phyloP scores from a whole-genome alignment of 2,797 vertebrate species.

The Squalus acanthias region DNA sequence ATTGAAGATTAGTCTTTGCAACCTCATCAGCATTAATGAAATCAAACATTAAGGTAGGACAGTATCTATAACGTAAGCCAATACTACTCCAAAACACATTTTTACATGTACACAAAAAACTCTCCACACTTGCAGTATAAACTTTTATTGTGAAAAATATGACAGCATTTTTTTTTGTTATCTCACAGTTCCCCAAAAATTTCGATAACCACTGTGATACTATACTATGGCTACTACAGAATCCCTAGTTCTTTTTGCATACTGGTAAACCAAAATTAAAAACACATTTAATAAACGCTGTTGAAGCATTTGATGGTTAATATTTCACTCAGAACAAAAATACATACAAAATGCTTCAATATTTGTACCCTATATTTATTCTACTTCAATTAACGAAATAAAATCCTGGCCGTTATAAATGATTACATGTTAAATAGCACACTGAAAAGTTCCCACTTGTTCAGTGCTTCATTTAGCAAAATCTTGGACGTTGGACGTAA shows the following conservation, averaged over 20 bases:
- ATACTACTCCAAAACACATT: background rate
- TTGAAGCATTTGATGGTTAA: background rate
- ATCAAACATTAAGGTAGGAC: background rate
- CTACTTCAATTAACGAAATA: background rate
- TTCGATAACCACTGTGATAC: background rate
- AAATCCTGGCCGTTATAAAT: background rate
- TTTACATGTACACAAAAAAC: background rate
- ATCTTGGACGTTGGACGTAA: background rate
- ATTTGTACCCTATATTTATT: background rate
- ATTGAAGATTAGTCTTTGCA: background rate
- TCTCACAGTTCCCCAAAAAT: background rate
- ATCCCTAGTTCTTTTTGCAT: background rate
- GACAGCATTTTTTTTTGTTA: background rate
- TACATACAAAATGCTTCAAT: conserved; percentile 4
- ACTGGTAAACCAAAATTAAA: background rate
- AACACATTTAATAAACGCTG: background rate
- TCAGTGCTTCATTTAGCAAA: conserved; percentile 8
- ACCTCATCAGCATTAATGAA: background rate
- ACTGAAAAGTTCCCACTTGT: background rate
- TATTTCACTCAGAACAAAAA: background rate
- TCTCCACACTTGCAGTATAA: background rate
- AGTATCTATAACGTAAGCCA: background rate
- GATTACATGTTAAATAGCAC: background rate
- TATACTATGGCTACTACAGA: background rate
- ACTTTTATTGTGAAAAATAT: conserved; percentile 27